Conservation (phyloP, 2,888 invertebrate genomes). For the Miltochrista miniata region DNA sequence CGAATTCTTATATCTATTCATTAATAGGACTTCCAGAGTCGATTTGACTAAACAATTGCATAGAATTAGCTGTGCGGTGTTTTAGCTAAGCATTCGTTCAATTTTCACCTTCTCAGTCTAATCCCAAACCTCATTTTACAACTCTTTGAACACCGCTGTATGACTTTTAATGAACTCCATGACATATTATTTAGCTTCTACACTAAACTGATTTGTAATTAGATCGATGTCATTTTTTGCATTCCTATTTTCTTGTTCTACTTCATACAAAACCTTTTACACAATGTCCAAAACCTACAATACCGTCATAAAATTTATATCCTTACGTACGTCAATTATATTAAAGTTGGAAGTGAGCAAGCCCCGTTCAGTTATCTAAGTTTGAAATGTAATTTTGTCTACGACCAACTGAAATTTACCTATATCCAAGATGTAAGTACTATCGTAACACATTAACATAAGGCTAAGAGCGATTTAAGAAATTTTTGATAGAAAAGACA, state of each 20-base stretch:
- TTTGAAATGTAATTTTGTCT: constrained; percentile 33
- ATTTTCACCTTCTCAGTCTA: constrained; percentile 48
- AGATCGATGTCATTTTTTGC: constrained; percentile 6
- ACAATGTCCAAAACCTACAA: constrained; percentile 28
- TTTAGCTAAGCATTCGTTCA: constrained; percentile 49
- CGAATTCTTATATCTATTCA: constrained; percentile 33
- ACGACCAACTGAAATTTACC: constrained; percentile 46
- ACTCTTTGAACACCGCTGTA: constrained; percentile 16
- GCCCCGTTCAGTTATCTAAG: constrained; percentile 48
- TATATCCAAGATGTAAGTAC: background rate
- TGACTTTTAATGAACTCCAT: background rate
- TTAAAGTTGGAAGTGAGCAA: constrained; percentile 64
- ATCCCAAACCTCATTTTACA: constrained; percentile 39
- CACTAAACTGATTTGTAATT: no score
- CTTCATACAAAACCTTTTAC: constrained; percentile 34
- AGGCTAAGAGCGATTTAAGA: no score
- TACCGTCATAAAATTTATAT: constrained; percentile 27
- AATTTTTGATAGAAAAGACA: no score
- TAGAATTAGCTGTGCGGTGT: constrained; percentile 44
- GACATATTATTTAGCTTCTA: background rate
- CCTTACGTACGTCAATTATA: constrained; percentile 27
- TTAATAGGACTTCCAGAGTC: constrained; percentile 40
- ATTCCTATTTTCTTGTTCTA: constrained; percentile 16
- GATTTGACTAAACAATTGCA: constrained; percentile 52
- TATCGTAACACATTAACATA: no score